Evolutionary conservation across 2,113 vertebrate species (phyloP), one percentile per base, ranked within the genome.

Genomic region (Felis chaus): DNA sequence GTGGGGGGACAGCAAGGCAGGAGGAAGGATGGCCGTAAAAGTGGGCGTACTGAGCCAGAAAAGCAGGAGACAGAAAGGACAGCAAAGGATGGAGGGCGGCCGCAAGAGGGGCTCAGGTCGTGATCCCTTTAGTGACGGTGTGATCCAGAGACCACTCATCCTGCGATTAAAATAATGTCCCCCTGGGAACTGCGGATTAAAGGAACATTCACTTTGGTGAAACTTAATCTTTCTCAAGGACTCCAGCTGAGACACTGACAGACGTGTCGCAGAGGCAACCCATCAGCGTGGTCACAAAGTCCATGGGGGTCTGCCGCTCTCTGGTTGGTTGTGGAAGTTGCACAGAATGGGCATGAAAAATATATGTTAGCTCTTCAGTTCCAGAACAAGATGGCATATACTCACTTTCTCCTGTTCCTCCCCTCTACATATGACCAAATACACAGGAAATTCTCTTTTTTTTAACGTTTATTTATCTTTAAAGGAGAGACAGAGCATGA

Each of bases 241-340:
- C 29, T 66, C 33, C 78, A 3, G 5, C 39, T 12, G 29, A 36
- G 69, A 92, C 27, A 45, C 7, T 1, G 6, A 13, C 0, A 27
- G 13, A 25, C 29, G 36, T 5, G n/a, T 1, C 3, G 16, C 57
- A 81, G 80, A 73, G 36, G 33, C 21, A 1, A 3, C 5, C 19
- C 1, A 0, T 33, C 4, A 3, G 25, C 25, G 5, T 3, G 4
- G 36, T 50, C 45, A 36, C 55, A 25, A 8, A 55, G 66, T 14
- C 31, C 18, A 1, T 3, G 25, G 19, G 36, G 10, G 1, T 31
- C 69, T 85, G 29, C 33, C 16, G 29, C 5, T 11, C 21, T 36
- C 33, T 73, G 61, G 12, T 18, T 50, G 11, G 41, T 29, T 1
- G 9, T 12, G 45, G 71, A 27, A 66, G 48, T 12, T 13, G 21